Percentiles rank a stretch among this genome's conserved stretches.
Conservation (phyloP, 2,888 invertebrate genomes). For the Andrena flavipes region DNA sequence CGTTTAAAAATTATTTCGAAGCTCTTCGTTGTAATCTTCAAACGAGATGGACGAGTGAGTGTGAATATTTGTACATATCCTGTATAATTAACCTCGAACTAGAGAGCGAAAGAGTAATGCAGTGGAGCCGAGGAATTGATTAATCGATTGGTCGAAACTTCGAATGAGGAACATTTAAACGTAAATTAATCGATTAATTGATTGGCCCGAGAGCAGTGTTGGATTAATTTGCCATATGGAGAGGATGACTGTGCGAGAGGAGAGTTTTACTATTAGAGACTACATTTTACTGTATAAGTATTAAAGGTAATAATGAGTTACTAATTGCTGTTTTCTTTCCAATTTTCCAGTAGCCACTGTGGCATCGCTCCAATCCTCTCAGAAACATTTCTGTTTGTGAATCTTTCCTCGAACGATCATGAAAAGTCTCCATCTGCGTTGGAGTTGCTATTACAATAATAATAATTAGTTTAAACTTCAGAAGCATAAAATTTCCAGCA, state of each 20-base stretch:
- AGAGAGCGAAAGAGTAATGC: constrained; percentile 7
- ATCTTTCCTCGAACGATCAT: background rate
- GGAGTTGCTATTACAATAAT: no score
- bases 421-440: background rate
- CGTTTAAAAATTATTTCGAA: background rate
- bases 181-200: constrained; percentile 52
- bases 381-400: background rate
- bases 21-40: background rate
- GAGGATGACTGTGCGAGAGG: constrained; percentile 22
- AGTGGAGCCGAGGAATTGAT: constrained; percentile 24
- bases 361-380: background rate
- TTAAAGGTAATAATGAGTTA: constrained; percentile 45
- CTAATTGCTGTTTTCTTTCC: background rate
- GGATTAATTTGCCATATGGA: constrained; percentile 24
- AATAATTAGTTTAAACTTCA: no score
- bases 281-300: constrained; percentile 14
- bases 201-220: constrained; percentile 22
- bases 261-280: constrained; percentile 33
- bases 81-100: constrained; percentile 37
- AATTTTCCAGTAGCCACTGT: background rate
- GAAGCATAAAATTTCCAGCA: no score
- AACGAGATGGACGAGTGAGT: background rate
- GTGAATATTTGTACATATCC: constrained; percentile 46
- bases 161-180: constrained; percentile 13
- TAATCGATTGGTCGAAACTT: constrained; percentile 46